A percentile compares a stretch with the other conserved stretches of the same genome.
These are phyloP conservation scores for Origma solitaria DNA, from an alignment of 2,113 vertebrate genomes.

Conservation along the genomic window DNA sequence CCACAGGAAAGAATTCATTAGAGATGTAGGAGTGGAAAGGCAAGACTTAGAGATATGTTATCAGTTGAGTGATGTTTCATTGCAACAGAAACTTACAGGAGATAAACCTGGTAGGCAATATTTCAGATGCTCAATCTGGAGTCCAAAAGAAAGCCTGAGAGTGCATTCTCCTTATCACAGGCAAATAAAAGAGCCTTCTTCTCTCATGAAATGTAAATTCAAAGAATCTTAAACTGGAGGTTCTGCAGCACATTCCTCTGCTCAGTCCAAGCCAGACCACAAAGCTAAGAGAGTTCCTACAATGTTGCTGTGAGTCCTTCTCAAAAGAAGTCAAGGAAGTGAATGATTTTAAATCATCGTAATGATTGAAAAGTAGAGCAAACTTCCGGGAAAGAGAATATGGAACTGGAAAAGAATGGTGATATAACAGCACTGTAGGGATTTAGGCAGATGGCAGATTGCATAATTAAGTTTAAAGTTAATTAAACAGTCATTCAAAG, in stretches of 20 bases:
- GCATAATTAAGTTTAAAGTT: slow-evolving; percentile 49
- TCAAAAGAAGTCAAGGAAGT: neutral
- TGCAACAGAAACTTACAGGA: neutral
- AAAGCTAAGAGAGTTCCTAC: neutral
- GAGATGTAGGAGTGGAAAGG: neutral
- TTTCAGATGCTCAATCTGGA: neutral
- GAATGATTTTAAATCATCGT: neutral
- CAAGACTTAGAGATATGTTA: neutral
- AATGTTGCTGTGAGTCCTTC: rapidly evolving
- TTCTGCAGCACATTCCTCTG: neutral
- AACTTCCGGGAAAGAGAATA: neutral
- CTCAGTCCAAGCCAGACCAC: neutral
- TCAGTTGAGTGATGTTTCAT: neutral
- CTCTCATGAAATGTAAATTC: neutral
- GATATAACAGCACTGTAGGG: neutral
- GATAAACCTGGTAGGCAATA: slow-evolving; percentile 1
- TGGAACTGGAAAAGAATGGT: neutral
- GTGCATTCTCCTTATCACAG: neutral
- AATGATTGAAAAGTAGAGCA: neutral
- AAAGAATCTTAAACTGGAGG: neutral
- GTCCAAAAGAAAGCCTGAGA: neutral
- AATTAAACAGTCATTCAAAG: slow-evolving; percentile 50
- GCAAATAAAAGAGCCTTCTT: neutral
- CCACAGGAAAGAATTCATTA: slow-evolving; percentile 26
- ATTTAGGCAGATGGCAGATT: slow-evolving; percentile 33